Evolutionary conservation across 1,140 invertebrate species (phyloP).

Genomic region (Colletes gigas): DNA sequence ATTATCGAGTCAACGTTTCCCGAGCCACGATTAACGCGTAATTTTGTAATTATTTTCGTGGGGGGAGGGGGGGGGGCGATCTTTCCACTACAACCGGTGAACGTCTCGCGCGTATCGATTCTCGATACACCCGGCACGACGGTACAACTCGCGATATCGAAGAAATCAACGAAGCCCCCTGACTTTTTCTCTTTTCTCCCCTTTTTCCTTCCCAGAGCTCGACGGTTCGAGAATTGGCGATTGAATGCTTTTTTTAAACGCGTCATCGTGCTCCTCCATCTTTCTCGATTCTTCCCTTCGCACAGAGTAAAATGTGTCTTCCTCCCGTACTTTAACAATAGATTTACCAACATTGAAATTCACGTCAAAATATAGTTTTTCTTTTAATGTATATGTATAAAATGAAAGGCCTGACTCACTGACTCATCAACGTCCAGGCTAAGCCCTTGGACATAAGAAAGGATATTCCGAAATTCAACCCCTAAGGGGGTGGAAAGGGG

Average conservation of each 20-base stretch:
- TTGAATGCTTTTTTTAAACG: constrained; percentile 54
- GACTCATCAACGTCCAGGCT: too few relatives aligned
- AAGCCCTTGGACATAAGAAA: too few relatives aligned
- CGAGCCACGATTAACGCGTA: constrained; percentile 15
- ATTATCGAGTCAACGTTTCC: background rate
- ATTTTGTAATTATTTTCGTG: background rate
- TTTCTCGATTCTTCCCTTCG: constrained; percentile 3
- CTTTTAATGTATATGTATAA: too few relatives aligned
- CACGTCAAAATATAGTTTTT: too few relatives aligned
- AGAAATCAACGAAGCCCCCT: constrained; percentile 60
- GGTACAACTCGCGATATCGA: constrained; percentile 57
- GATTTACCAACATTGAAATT: too few relatives aligned
- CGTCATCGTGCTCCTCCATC: constrained; percentile 7
- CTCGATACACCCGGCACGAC: background rate
- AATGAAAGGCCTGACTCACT: too few relatives aligned
- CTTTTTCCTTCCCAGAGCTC: constrained; percentile 2
- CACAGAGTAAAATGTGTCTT: constrained; percentile 15
- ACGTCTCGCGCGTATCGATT: constrained; percentile 33
- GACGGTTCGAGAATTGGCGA: constrained; percentile 55
- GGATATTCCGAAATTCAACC: too few relatives aligned
- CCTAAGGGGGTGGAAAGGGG: too few relatives aligned
- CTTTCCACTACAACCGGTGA: background rate
- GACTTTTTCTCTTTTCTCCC: background rate
- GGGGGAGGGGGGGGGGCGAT: background rate
- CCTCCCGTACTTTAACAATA: too few relatives aligned